Base-by-base conservation (phyloP, 1,140 invertebrate species). In the Mycetomoellerius zeteki region DNA sequence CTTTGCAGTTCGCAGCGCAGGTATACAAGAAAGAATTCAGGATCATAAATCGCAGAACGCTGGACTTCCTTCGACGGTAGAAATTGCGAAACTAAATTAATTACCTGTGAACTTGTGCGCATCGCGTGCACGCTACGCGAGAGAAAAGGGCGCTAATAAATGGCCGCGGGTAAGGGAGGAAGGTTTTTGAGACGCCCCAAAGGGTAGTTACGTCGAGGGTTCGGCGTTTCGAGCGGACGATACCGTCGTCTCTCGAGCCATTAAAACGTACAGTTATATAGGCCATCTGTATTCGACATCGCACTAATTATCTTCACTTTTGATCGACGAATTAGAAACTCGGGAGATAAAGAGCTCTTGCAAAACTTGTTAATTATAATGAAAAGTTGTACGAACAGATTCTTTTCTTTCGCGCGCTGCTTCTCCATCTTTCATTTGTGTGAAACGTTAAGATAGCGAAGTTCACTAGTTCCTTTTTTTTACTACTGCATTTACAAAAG, bases 31-130 rank as follows among this genome's bases (percentile, higher is more conserved):
- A 58, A 73, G 8, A 27, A 30, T 50, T 3, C 52, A 37, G 3
- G 52, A 69, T 69, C 82, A 84, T 90, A 91, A 90, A 88, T 91
- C 60, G 71, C 73, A 64, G 67, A 75, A 76, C 89, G 90, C 80
- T 58, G 85, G 87, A 90, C 86, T 93, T 89, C 72, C 88, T 92
- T 91, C 90, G 90, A 86, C 87, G 91, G 86, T 84, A 89, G 89
- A 92, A 93, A 93, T 93, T 93, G 92, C 90, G 89, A 93, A 93
- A 93, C 89, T 93, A 92, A 93, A 93, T 94, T 93, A 94, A 94
- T 94, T 93, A 93, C 86, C 90, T 91, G 91, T 90, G 88, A 93
- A 92, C 92, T 87, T 89, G 91, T 87, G 88, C 87, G 77, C 80
- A 88, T 84, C 58, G 56, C 76, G 84, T 91, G 89, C 80, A 87